phyloP scores from a whole-genome alignment of 2,113 vertebrate genomes.

The Aldabrachelys gigantea region DNA sequence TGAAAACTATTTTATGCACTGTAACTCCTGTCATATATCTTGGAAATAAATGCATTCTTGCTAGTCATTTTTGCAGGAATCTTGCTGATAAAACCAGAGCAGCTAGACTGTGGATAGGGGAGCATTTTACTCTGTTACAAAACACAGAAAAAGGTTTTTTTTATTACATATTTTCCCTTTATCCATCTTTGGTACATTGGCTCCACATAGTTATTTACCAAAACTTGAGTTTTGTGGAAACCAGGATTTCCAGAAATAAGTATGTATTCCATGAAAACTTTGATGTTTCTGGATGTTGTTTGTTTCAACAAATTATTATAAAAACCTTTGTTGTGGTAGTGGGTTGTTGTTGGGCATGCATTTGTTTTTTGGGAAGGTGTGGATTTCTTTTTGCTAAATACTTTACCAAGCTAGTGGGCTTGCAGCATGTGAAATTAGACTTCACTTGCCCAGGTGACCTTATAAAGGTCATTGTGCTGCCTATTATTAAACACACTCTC shows the following conservation, averaged over 20 bases:
- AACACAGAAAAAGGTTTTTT: background rate
- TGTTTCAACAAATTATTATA: background rate
- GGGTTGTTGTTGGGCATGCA: background rate
- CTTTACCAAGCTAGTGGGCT: background rate
- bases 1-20: background rate
- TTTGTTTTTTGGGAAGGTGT: background rate
- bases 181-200: background rate
- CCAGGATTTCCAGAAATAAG: background rate
- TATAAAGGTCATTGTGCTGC: background rate
- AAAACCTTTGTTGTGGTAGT: background rate
- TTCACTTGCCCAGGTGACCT: background rate
- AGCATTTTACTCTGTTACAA: background rate
- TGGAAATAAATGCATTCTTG: background rate
- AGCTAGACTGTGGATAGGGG: background rate
- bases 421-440: background rate
- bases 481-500: background rate
- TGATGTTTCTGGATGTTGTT: conserved; percentile 21
- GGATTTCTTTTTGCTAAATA: background rate
- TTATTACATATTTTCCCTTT: background rate
- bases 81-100: background rate
- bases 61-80: background rate
- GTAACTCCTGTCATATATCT: background rate
- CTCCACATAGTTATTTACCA: conserved; percentile 9
- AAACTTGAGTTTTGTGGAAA: background rate
- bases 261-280: conserved; percentile 13